phyloP scores from a whole-genome alignment of 2,797 vertebrate genomes.

The Pampus argenteus region DNA sequence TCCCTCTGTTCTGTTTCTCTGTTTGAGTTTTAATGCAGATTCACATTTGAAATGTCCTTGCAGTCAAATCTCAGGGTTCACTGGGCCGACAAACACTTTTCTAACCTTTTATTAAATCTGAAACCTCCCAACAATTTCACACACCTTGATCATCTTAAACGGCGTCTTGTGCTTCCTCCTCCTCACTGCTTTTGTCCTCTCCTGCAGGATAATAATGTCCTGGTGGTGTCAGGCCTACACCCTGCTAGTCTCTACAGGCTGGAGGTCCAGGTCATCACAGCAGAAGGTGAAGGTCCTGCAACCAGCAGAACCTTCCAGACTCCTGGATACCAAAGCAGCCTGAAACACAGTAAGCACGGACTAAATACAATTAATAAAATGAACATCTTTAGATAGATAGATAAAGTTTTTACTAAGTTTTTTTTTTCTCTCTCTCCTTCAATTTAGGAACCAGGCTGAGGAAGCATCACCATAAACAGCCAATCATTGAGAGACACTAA shows the following conservation, averaged over 20 bases:
- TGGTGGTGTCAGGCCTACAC: conserved; percentile 88
- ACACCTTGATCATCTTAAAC: background rate
- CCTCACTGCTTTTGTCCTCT: background rate
- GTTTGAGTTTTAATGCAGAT: background rate
- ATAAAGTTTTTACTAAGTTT: background rate
- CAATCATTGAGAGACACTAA: conserved; percentile 85
- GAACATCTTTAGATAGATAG: too few species aligned
- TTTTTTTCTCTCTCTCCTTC: background rate
- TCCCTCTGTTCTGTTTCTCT: background rate
- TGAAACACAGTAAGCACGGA: conserved; percentile 73
- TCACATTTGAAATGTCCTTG: background rate
- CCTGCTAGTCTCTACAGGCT: conserved; percentile 89
- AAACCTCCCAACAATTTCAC: conserved; percentile 5
- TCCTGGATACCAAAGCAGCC: conserved; percentile 74
- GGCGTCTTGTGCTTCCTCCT: background rate
- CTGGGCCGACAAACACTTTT: conserved; percentile 11
- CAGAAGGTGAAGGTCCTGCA: conserved; percentile 89
- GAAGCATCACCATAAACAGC: conserved; percentile 84
- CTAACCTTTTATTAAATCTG: background rate
- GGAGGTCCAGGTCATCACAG: conserved; percentile 88
- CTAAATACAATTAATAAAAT: too few species aligned
- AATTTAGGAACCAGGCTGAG: conserved; percentile 85
- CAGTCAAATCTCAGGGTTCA: conserved; percentile 16
- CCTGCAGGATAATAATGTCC: conserved; percentile 83
- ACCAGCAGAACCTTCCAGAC: conserved; percentile 89